These are phyloP conservation scores for Endomychus coccineus DNA, from an alignment of 2,888 invertebrate species.

Conservation along the genomic window DNA sequence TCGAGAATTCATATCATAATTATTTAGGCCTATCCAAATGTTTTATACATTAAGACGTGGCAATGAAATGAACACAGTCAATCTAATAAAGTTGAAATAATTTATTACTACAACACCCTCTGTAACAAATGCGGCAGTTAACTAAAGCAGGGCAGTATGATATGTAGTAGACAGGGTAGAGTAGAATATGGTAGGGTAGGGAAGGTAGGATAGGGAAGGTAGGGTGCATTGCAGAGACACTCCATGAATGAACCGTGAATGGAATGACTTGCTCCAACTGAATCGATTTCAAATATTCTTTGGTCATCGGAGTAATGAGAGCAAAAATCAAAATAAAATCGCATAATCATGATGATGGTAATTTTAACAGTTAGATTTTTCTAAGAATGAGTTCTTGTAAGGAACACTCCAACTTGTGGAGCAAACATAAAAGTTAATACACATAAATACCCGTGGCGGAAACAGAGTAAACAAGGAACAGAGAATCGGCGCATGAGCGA, in stretches of 20 bases:
- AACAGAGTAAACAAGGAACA: conserved; percentile 13
- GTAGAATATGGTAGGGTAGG: conserved; percentile 2
- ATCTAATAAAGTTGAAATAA: no score
- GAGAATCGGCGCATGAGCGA: conserved; percentile 12
- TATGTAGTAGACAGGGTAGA: no score
- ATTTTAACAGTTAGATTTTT: no score
- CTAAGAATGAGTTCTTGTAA: no score
- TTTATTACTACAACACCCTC: no score
- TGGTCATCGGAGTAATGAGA: not conserved
- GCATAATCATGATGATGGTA: no score
- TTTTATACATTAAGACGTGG: no score
- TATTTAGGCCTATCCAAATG: no score
- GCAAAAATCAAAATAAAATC: not conserved
- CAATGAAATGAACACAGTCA: no score
- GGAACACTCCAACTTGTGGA: conserved; percentile 2
- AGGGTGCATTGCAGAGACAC: conserved; percentile 2
- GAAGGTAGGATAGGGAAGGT: conserved; percentile 9
- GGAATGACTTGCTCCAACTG: conserved; percentile 9
- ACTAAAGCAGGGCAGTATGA: conserved; percentile 7
- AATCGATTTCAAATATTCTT: conserved; percentile 5
- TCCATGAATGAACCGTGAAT: conserved; percentile 13
- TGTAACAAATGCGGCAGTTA: no score
- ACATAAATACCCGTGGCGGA: conserved; percentile 9
- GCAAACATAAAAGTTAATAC: conserved; percentile 9
- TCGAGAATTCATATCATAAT: no score